Conservation (phyloP, 2,797 vertebrate species). For the Cuniculus paca region DNA sequence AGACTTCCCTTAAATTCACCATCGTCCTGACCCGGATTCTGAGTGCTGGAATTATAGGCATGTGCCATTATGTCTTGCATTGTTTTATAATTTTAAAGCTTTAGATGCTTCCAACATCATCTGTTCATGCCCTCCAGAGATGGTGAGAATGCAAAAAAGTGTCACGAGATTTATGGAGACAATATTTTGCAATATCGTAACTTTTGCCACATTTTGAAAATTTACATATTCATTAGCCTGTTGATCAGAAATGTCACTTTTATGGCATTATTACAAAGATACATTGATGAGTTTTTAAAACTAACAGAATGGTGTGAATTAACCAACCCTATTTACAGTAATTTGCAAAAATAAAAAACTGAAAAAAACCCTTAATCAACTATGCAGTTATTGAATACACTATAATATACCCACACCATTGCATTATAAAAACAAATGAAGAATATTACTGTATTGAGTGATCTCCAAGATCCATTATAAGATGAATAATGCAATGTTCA, state of each 20-base stretch:
- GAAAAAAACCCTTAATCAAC: neutral
- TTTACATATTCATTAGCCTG: neutral
- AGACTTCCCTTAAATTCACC: neutral
- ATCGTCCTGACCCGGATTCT: neutral
- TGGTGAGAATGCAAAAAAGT: neutral
- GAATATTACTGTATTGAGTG: neutral
- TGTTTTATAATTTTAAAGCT: neutral
- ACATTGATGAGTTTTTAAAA: neutral
- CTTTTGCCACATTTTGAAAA: neutral
- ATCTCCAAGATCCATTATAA: neutral
- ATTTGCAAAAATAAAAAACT: neutral
- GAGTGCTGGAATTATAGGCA: neutral
- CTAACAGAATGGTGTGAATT: neutral
- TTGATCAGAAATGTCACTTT: conserved; percentile 11
- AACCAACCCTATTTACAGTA: neutral
- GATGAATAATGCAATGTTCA: neutral
- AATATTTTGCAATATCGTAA: neutral
- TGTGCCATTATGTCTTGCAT: neutral
- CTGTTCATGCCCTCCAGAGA: neutral
- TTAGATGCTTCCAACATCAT: neutral
- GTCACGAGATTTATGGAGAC: neutral
- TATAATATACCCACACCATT: neutral
- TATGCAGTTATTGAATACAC: neutral
- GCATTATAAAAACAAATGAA: neutral
- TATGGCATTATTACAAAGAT: neutral